Base-by-base conservation (phyloP, 2,797 vertebrate genomes). In the Sternotherus odoratus region DNA sequence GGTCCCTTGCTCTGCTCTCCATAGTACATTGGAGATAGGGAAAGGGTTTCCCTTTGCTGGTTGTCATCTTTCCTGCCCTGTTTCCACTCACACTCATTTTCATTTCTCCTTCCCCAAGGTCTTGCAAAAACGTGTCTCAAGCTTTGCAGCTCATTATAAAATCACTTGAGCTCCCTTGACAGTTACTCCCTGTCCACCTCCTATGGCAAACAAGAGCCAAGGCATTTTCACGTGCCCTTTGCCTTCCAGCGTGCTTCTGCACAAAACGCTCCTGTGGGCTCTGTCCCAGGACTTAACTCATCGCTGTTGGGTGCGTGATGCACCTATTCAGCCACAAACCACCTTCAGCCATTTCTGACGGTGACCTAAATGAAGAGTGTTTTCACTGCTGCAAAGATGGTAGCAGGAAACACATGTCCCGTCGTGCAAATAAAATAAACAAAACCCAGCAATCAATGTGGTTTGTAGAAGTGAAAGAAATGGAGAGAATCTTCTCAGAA, bases 381-480 rank as follows among this genome's bases (percentile, higher is more conserved):
- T 6, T 60, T 28, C 28, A 30, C 53, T 17, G 13, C 21, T 66
- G 39, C 16, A 1, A 48, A 16, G 3, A 8, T 39, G 2, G 57
- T 48, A 50, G 60, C 51, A 51, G 48, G 26, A 26, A 26, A 53
- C 11, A 23, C 5, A 26, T 4, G 24, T 21, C 50, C 80, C 24
- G 53, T 3, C 46, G 39, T 53, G 46, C 39, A 84, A 72, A 33
- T 36, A 74, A 83, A 39, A 6, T 33, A 39, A 9, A 39, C 7
- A 77, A 36, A 53, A 23, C 23, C 16, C 54, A 48, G 4, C 43
- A 54, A 9, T 19, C 48, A 50, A 50, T 49, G 24, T 12, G 69
- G 13, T 3, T 2, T 0, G 12, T 6, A 24, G 36, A 3, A 1
- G n/a, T 4, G 60, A 33, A 48, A 63, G 39, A 51, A 57, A 49